phyloP scores from a whole-genome alignment of 2,797 vertebrate species.

The Tympanoctomys barrerae region DNA sequence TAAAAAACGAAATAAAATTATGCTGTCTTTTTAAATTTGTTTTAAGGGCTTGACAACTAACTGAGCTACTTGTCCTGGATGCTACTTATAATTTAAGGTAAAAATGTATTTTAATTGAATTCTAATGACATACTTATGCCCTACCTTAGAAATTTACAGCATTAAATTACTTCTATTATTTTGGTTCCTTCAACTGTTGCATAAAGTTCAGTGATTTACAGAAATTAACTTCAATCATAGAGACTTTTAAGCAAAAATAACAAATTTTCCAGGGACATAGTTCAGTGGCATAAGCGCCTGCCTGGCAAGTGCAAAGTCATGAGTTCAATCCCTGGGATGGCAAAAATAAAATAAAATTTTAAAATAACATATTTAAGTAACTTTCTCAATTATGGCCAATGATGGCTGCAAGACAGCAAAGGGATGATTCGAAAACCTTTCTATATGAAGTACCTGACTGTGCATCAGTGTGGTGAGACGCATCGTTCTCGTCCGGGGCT shows the following conservation, averaged over 20 bases:
- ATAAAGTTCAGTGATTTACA: conserved; percentile 2
- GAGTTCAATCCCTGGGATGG: too few species aligned
- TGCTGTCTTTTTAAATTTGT: background rate
- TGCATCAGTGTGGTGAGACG: background rate
- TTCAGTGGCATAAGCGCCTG: too few species aligned
- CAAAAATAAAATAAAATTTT: too few species aligned
- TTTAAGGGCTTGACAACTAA: background rate
- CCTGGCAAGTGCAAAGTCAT: too few species aligned
- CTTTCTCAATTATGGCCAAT: background rate
- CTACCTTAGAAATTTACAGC: background rate
- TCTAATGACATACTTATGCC: background rate
- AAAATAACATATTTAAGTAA: background rate
- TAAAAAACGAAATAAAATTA: background rate
- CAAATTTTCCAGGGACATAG: background rate
- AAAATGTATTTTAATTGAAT: background rate
- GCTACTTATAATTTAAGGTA: background rate
- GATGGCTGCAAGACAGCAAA: background rate
- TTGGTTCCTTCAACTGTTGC: background rate
- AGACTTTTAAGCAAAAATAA: background rate
- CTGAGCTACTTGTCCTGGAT: background rate
- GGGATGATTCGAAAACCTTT: background rate
- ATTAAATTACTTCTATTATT: background rate
- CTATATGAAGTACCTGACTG: background rate
- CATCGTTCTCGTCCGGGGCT: too few species aligned
- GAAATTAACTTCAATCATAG: background rate